Conservation (phyloP, 1,140 invertebrate species). For the Neodiprion fabricii region DNA sequence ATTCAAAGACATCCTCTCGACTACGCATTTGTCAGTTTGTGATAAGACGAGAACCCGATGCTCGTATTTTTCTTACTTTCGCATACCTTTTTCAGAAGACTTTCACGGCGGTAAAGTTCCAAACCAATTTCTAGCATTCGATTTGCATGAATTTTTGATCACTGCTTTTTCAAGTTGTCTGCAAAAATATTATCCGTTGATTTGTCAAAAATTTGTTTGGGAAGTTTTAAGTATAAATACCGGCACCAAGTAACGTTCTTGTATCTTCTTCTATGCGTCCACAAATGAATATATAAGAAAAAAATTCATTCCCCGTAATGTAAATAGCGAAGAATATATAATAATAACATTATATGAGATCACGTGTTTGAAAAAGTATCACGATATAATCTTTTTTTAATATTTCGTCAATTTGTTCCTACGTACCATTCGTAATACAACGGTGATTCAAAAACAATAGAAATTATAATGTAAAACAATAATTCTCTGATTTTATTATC, state of each 20-base stretch:
- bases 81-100: too few relatives aligned
- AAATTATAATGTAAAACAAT: too few relatives aligned
- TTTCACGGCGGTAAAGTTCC: too few relatives aligned
- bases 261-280: background rate
- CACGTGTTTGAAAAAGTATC: background rate
- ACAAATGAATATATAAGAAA: background rate
- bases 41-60: background rate
- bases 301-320: background rate
- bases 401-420: background rate
- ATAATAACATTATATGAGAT: background rate
- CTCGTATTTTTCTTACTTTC: background rate
- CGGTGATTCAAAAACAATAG: too few relatives aligned
- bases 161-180: too few relatives aligned
- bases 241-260: background rate
- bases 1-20: conserved; percentile 25
- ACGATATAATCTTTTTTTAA: background rate
- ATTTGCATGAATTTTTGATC: too few relatives aligned
- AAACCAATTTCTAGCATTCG: too few relatives aligned
- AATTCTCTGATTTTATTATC: background rate
- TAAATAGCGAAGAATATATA: background rate
- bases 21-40: background rate
- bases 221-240: too few relatives aligned
- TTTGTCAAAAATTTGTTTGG: too few relatives aligned
- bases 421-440: too few relatives aligned
- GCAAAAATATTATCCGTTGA: too few relatives aligned